Evolutionary conservation across 1,140 invertebrate species (phyloP).

Genomic region (Scaptomyza hsui): DNA sequence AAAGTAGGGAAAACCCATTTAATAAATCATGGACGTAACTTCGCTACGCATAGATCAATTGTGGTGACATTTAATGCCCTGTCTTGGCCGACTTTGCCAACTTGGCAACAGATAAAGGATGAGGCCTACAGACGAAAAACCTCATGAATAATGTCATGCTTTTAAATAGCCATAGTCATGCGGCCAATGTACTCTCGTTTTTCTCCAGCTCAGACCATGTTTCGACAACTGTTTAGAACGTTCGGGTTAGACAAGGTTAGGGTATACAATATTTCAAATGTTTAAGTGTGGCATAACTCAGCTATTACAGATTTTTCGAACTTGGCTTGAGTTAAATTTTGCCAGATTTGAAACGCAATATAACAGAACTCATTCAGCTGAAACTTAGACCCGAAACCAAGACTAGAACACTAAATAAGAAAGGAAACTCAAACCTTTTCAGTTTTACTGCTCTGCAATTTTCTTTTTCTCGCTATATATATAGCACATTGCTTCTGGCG

Average conservation of each 20-base stretch:
- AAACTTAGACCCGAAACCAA: neutral
- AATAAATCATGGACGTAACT: constrained; percentile 31
- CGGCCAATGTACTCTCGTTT: constrained; percentile 28
- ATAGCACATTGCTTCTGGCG: neutral
- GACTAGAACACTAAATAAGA: neutral
- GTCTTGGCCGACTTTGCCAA: neutral
- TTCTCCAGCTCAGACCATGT: constrained; percentile 5
- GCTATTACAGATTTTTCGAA: constrained; percentile 6
- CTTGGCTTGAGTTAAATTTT: neutral
- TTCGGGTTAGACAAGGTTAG: neutral
- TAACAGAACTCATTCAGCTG: neutral
- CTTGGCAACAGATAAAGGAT: neutral
- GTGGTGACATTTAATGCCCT: constrained; percentile 1
- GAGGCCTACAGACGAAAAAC: constrained; percentile 4
- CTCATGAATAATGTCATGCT: constrained; percentile 47
- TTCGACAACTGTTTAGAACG: neutral
- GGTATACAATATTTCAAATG: constrained; percentile 5
- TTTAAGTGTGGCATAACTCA: constrained; percentile 17
- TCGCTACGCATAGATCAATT: constrained; percentile 18
- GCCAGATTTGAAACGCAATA: neutral
- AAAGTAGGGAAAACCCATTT: neutral
- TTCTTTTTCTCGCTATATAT: neutral
- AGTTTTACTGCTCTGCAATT: neutral
- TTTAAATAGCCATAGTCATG: constrained; percentile 38
- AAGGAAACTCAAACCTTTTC: constrained; percentile 1